Conservation (phyloP, 2,888 invertebrate species). For the Molanna angustata region DNA sequence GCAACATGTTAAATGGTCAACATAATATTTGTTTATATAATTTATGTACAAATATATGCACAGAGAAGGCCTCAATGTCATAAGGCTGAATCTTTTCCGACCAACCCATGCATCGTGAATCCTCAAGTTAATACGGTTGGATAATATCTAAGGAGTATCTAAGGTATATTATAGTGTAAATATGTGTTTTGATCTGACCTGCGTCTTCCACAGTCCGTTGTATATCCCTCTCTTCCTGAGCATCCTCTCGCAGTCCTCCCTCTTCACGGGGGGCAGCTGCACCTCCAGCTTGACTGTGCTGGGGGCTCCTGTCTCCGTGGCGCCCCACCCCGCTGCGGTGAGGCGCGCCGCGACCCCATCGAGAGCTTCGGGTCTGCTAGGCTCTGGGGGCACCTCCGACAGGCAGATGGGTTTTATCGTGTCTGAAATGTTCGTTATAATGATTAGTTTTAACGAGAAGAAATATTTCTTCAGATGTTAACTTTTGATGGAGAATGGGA, state of each 20-base stretch:
- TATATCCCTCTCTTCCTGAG: slow-evolving; percentile 39
- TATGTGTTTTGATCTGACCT: too few species aligned
- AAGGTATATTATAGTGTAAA: too few species aligned
- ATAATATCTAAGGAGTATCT: too few species aligned
- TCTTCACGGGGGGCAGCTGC: slow-evolving; percentile 32
- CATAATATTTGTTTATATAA: too few species aligned
- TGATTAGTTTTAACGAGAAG: too few species aligned
- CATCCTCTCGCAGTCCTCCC: slow-evolving; percentile 36
- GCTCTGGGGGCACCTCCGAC: slow-evolving; percentile 38
- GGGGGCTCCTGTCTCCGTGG: slow-evolving; percentile 40
- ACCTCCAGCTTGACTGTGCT: slow-evolving; percentile 38
- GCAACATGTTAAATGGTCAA: too few species aligned
- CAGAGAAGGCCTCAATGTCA: too few species aligned
- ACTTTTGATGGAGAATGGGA: slow-evolving; percentile 10
- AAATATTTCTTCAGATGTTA: not conserved
- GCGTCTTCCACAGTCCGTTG: not conserved
- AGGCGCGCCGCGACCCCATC: slow-evolving; percentile 37
- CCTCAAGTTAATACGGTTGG: too few species aligned
- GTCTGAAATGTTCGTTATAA: slow-evolving; percentile 44
- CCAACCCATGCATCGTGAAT: too few species aligned
- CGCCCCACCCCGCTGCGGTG: slow-evolving; percentile 56
- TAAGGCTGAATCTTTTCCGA: too few species aligned
- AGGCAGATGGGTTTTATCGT: slow-evolving; percentile 47
- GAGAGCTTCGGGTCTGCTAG: slow-evolving; percentile 33
- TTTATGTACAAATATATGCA: too few species aligned